Evolutionary conservation across 37 sponge, comb jelly and placozoan genomes (phyloP), one percentile per base, ranked within the genome.

Genomic region (Tethya wilhelma): DNA sequence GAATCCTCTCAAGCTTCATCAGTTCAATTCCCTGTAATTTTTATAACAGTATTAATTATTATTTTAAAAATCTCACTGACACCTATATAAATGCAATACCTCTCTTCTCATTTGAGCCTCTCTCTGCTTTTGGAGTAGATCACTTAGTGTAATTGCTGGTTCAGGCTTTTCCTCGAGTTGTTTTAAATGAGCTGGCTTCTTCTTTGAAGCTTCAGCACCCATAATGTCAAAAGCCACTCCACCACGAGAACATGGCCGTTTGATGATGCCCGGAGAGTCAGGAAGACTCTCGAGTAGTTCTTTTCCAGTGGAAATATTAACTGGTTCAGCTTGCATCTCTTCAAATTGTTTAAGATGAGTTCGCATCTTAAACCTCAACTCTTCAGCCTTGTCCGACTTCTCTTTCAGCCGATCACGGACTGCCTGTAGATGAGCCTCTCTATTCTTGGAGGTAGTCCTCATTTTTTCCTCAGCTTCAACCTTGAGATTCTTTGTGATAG

Each of bases 91-190:
- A n/a, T n/a, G n/a, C 26, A 41, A 42, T 39, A 64, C 78, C 78
- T 77, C 64, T 25, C 65, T 63, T 41, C 78, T 63, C 64, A 44
- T 64, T 39, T 42, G 65, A 17, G 65, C 78, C 38, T 31, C 64
- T 64, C 19, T 41, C 20, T 64, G 78, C 25, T 77, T 77, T 33
- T 77, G 65, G 8, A 64, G 46, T 5, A 77, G 78, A 23, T 77
- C 78, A 9, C 17, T 19, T 25, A 64, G 44, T 23, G 78, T 45
- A 23, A 63, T 25, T 25, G 19, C 20, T 23, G 17, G 17, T 29
- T 32, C 31, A 20, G 33, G 26, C 36, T 32, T 64, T 34, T 29
- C 17, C 66, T 64, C 66, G 19, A 64, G 31, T 34, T 29, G 2
- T 34, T 3, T 64, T 34, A 64, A 19, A 7, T n/a, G 31, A 32